Conservation (phyloP, 2,888 invertebrate genomes). For the Parascotia fuliginaria region DNA sequence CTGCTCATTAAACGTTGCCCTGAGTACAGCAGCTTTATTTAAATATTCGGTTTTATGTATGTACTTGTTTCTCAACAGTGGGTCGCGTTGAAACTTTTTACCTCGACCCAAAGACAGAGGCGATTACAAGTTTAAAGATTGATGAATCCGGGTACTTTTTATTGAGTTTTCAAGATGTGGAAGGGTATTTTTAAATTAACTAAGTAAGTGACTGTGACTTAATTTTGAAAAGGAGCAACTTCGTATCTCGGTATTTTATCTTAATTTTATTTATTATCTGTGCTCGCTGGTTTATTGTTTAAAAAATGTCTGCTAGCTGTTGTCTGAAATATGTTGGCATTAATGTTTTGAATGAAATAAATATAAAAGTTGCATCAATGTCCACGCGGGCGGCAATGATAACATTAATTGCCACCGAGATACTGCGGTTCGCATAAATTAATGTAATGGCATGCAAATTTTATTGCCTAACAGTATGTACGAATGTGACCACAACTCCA, state of each 20-base stretch:
- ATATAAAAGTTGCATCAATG: slow-evolving; percentile 17
- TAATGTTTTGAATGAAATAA: slow-evolving; percentile 11
- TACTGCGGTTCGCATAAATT: slow-evolving; percentile 42
- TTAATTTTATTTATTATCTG: slow-evolving; percentile 33
- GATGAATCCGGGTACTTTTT: slow-evolving; percentile 65
- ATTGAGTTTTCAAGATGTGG: slow-evolving; percentile 41
- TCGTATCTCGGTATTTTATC: slow-evolving; percentile 38
- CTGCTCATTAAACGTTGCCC: slow-evolving; percentile 51
- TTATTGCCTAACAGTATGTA: slow-evolving; percentile 42
- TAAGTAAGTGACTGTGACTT: slow-evolving; percentile 52
- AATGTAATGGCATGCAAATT: slow-evolving; percentile 57
- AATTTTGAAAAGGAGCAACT: slow-evolving; percentile 44
- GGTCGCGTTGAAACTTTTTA: slow-evolving; percentile 45
- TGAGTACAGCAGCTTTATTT: slow-evolving; percentile 30
- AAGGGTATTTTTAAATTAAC: slow-evolving; percentile 53
- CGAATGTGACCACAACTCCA: slow-evolving; percentile 36
- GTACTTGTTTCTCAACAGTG: slow-evolving; percentile 16
- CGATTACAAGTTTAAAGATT: slow-evolving; percentile 76
- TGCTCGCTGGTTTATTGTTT: slow-evolving; percentile 9
- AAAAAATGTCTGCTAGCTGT: slow-evolving; percentile 12
- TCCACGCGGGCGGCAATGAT: slow-evolving; percentile 32
- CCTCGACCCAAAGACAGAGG: slow-evolving; percentile 54
- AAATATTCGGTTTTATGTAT: slow-evolving; percentile 43
- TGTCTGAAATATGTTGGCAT: slow-evolving; percentile 7
- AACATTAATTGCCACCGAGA: slow-evolving; percentile 45